Percentiles rank a stretch among this genome's conserved stretches.
phyloP scores from a whole-genome alignment of 92 coral and sea anemone species.

The Ricordea florida region DNA sequence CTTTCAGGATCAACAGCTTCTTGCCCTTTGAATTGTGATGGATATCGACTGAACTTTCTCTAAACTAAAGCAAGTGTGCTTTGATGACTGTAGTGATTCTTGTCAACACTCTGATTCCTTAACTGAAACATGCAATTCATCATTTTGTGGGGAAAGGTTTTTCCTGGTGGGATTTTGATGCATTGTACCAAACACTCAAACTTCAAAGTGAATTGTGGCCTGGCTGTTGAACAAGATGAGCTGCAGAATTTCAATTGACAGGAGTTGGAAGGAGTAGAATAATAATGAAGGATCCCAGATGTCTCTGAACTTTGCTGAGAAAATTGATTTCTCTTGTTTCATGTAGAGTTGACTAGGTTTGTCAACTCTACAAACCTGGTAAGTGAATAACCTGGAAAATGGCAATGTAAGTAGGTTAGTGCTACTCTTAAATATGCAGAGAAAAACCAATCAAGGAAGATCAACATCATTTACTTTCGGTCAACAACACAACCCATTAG shows the following conservation, averaged over 20 bases:
- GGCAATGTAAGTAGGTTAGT: background rate
- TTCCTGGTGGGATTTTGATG: background rate
- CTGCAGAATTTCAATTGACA: background rate
- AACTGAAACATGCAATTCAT: too few species aligned
- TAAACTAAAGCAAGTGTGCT: too few species aligned
- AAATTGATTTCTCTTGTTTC: background rate
- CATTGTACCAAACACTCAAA: background rate
- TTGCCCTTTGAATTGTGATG: too few species aligned
- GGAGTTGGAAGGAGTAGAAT: background rate
- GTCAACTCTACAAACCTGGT: background rate
- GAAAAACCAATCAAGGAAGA: too few species aligned
- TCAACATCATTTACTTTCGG: too few species aligned
- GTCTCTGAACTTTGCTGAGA: slow-evolving; percentile 2
- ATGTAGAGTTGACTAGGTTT: slow-evolving; percentile 1
- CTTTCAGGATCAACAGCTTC: background rate
- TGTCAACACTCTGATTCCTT: too few species aligned
- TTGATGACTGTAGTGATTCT: too few species aligned
- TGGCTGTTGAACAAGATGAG: slow-evolving; percentile 1
- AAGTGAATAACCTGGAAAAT: slow-evolving; percentile 7
- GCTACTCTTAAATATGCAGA: too few species aligned
- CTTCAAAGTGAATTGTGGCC: background rate
- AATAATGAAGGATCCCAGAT: slow-evolving; percentile 11
- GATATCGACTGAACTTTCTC: too few species aligned
- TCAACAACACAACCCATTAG: too few species aligned
- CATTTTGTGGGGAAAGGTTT: too few species aligned